Conservation (phyloP, 2,888 invertebrate species). For the Macaria liturata region DNA sequence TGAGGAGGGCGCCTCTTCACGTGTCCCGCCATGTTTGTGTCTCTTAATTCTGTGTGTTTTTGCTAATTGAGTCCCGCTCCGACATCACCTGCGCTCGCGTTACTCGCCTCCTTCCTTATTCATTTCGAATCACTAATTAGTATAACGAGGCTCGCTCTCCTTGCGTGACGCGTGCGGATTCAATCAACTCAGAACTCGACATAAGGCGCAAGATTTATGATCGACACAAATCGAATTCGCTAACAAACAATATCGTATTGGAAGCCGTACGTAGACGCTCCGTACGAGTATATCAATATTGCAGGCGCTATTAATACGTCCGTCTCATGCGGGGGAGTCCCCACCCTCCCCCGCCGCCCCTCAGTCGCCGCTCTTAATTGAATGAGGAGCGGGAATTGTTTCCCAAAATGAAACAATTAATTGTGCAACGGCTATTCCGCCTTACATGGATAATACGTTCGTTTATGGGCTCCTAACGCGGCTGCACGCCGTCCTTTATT, state of each 20-base stretch:
- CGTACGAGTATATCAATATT: slow-evolving; percentile 83
- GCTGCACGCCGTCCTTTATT: slow-evolving; percentile 82
- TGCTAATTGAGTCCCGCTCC: slow-evolving; percentile 78
- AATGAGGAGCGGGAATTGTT: slow-evolving; percentile 84
- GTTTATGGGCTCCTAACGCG: slow-evolving; percentile 83
- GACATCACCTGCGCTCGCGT: slow-evolving; percentile 58
- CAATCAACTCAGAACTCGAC: slow-evolving; percentile 79
- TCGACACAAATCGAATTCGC: slow-evolving; percentile 83
- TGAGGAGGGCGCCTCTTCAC: slow-evolving; percentile 71
- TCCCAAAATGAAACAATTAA: slow-evolving; percentile 84
- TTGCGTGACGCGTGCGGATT: slow-evolving; percentile 65
- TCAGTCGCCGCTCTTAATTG: slow-evolving; percentile 82
- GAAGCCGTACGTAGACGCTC: slow-evolving; percentile 74
- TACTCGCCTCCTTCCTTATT: slow-evolving; percentile 62
- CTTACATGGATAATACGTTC: slow-evolving; percentile 84
- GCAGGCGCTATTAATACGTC: slow-evolving; percentile 83
- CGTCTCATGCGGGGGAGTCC: slow-evolving; percentile 79
- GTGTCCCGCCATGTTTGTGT: slow-evolving; percentile 76
- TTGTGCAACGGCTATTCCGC: slow-evolving; percentile 84
- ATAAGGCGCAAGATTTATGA: slow-evolving; percentile 83
- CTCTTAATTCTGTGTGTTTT: slow-evolving; percentile 81
- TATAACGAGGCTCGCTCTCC: slow-evolving; percentile 39
- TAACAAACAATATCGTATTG: slow-evolving; percentile 82
- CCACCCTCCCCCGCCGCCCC: slow-evolving; percentile 52
- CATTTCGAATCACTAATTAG: slow-evolving; percentile 64